phyloP scores from a whole-genome alignment of 2,113 vertebrate genomes.

The Lasiurus borealis region DNA sequence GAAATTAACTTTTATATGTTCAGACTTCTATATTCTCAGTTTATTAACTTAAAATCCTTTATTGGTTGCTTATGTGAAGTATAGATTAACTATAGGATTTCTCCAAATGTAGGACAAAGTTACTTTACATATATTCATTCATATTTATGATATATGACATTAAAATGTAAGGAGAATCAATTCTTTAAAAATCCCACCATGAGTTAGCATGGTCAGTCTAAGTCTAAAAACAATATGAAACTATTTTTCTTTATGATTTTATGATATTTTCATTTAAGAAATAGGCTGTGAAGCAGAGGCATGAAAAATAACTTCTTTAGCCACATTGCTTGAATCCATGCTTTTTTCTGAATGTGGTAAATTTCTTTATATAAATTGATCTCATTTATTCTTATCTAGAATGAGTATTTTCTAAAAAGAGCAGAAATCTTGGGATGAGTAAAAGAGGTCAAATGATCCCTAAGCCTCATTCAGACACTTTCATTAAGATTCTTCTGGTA shows the following conservation, averaged over 20 bases:
- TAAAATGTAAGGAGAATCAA: neutral
- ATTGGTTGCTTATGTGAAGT: neutral
- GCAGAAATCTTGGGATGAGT: neutral
- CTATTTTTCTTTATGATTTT: conserved; percentile 35
- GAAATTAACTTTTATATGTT: conserved; percentile 11
- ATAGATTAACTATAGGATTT: neutral
- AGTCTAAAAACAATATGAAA: conserved; percentile 14
- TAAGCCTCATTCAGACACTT: conserved; percentile 9
- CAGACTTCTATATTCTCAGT: neutral
- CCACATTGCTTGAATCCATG: neutral
- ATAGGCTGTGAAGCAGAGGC: neutral
- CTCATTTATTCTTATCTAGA: neutral
- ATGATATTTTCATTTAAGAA: conserved; percentile 16
- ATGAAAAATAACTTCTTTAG: conserved; percentile 30
- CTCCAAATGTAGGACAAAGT: neutral
- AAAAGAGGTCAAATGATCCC: neutral
- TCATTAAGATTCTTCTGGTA: conserved; percentile 5
- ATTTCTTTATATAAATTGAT: neutral
- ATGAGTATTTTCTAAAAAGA: neutral
- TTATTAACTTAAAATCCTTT: conserved; percentile 11
- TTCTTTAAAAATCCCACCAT: neutral
- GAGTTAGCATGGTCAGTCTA: neutral
- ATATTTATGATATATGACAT: neutral
- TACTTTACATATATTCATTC: neutral
- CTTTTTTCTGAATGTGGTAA: neutral